Evolutionary conservation across 2,888 invertebrate genomes (phyloP).

Genomic region (Hermodice carunculata): DNA sequence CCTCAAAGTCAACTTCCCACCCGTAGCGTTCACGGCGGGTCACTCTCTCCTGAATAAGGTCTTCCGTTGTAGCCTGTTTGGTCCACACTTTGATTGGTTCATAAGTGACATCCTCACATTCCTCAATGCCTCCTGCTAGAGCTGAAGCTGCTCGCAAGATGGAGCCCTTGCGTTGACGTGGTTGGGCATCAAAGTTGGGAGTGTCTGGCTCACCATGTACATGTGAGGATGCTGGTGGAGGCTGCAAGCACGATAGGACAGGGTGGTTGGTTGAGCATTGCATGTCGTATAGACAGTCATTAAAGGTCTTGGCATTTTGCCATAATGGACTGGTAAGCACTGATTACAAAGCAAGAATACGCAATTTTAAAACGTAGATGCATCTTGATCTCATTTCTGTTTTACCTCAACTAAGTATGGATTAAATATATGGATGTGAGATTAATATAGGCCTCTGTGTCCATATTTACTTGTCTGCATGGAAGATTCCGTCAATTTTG

Average conservation of each 20-base stretch:
- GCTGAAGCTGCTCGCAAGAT: slow-evolving; percentile 66
- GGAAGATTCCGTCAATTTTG: too few relatives aligned
- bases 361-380: too few relatives aligned
- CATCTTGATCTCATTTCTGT: too few relatives aligned
- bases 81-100: slow-evolving; percentile 65
- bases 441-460: too few relatives aligned
- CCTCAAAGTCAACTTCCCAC: slow-evolving; percentile 69
- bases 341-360: too few relatives aligned
- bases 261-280: too few relatives aligned
- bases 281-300: too few relatives aligned
- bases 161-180: slow-evolving; percentile 60
- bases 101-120: slow-evolving; percentile 66
- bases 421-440: too few relatives aligned
- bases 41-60: slow-evolving; percentile 58
- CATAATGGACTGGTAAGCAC: too few relatives aligned
- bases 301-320: too few relatives aligned
- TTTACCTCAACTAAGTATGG: too few relatives aligned
- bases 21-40: slow-evolving; percentile 62
- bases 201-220: slow-evolving; percentile 3
- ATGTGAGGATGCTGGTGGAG: background rate
- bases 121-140: slow-evolving; percentile 63
- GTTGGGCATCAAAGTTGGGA: slow-evolving; percentile 11
- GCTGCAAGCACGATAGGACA: background rate
- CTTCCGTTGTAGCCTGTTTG: slow-evolving; percentile 60
- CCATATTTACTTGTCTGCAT: too few relatives aligned